Evolutionary conservation across 2,888 invertebrate genomes (phyloP).

Genomic region (Halocaridina rubra): DNA sequence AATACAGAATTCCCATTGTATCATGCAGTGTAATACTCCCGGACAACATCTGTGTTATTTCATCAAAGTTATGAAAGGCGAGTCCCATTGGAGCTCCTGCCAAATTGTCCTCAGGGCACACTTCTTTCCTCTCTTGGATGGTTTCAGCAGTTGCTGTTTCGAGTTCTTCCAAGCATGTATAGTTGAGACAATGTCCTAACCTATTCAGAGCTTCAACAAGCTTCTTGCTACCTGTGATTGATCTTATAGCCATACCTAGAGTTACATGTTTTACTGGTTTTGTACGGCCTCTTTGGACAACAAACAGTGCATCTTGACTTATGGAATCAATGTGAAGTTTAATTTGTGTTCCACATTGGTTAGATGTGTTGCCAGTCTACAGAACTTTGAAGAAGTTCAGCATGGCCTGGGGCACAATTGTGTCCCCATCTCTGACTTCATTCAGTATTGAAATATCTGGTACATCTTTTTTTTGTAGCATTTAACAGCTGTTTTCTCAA

Average conservation of each 20-base stretch:
- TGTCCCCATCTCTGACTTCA: background rate
- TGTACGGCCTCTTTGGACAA: background rate
- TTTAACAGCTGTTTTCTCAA: constrained; percentile 9
- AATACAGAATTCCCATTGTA: background rate
- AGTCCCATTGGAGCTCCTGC: background rate
- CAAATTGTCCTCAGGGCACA: background rate
- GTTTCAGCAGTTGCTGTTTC: background rate
- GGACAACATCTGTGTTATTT: background rate
- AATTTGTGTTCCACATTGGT: background rate
- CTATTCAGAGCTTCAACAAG: background rate
- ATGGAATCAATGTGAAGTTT: background rate
- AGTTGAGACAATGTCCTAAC: background rate
- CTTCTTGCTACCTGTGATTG: background rate
- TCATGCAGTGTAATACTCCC: background rate
- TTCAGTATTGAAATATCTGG: background rate
- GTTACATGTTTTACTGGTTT: background rate
- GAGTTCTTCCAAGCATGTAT: no score
- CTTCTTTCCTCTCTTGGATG: background rate
- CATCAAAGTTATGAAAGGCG: background rate
- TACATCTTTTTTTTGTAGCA: background rate
- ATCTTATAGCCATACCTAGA: background rate
- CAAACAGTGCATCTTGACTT: background rate
- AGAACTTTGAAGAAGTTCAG: background rate
- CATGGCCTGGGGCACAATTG: background rate
- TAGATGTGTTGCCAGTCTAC: background rate